Base-by-base conservation (phyloP, 2,113 vertebrate genomes). In the Coryphaenoides rupestris region DNA sequence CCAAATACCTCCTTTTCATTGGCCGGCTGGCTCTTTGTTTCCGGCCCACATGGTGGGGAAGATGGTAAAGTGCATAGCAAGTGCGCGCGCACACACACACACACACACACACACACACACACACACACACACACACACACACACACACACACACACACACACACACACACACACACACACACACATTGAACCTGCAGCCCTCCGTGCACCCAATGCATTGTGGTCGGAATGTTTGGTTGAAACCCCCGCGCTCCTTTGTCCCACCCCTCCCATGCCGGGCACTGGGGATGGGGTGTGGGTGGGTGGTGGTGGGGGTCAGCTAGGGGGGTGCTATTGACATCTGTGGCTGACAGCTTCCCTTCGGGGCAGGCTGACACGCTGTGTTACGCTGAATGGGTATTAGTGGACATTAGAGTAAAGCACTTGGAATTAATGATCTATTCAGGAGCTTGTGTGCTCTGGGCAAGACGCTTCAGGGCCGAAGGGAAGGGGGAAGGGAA, bases 151-250 rank as follows among this genome's bases (percentile, higher is more conserved):
- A n/a, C n/a, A n/a, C n/a, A n/a, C n/a, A n/a, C n/a, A n/a, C n/a
- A n/a, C n/a, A n/a, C n/a, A n/a, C n/a, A n/a, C n/a, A n/a, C n/a
- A n/a, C n/a, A n/a, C n/a, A n/a, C n/a, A n/a, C n/a, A 62, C 65
- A 60, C 78, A 83, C 78, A 88, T 82, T 87, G 80, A 88, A 86
- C 79, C 82, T 80, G 72, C n/a, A n/a, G n/a, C 65, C 16, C 26
- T 58, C 67, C 70, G 56, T 74, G n/a, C n/a, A n/a, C n/a, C 62
- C 76, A 70, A 64, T 65, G 75, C 75, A 85, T 89, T 89, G 85
- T 87, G 65, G 70, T 45, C 62, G 87, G 88, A 90, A 91, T 90
- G 87, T 88, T 86, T 83, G 84, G 77, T 66, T 75, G 73, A 79
- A 76, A 69, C 65, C 82, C 53, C 76, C 82, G 52, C 74, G 53